phyloP scores from a whole-genome alignment of 1,140 invertebrate genomes.

The Macrobrachium rosenbergii region DNA sequence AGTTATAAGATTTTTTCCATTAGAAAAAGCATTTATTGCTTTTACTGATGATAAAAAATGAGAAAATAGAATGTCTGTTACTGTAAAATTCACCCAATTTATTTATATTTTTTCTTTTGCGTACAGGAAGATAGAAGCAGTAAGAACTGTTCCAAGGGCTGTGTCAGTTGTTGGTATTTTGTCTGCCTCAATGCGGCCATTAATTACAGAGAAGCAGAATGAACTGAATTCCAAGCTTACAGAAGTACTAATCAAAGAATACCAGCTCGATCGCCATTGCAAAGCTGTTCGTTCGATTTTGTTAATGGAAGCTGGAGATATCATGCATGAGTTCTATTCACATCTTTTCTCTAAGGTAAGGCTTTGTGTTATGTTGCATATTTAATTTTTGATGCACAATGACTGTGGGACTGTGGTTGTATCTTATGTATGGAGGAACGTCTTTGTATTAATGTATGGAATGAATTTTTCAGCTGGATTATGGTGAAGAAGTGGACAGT shows the following conservation, averaged over 20 bases:
- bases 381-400: not conserved
- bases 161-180: slow-evolving; percentile 37
- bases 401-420: not conserved
- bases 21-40: no score
- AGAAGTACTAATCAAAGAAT: slow-evolving; percentile 9
- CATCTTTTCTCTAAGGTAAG: slow-evolving; percentile 45
- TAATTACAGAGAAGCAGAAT: slow-evolving; percentile 27
- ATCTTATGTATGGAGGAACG: not conserved
- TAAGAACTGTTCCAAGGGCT: slow-evolving; percentile 23
- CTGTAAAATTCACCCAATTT: not conserved
- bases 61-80: not conserved
- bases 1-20: no score
- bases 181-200: slow-evolving; percentile 20
- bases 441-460: not conserved
- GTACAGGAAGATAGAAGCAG: slow-evolving; percentile 40
- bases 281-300: slow-evolving; percentile 38
- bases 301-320: slow-evolving; percentile 50
- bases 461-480: slow-evolving; percentile 26
- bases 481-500: slow-evolving; percentile 28
- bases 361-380: not conserved
- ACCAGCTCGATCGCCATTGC: slow-evolving; percentile 39
- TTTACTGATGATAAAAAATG: no score
- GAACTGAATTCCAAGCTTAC: slow-evolving; percentile 32
- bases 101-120: not conserved
- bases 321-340: slow-evolving; percentile 57